These are phyloP conservation scores for Drosophila nr. fundita DNA, from an alignment of 2,888 invertebrate species.

Conservation along the genomic window DNA sequence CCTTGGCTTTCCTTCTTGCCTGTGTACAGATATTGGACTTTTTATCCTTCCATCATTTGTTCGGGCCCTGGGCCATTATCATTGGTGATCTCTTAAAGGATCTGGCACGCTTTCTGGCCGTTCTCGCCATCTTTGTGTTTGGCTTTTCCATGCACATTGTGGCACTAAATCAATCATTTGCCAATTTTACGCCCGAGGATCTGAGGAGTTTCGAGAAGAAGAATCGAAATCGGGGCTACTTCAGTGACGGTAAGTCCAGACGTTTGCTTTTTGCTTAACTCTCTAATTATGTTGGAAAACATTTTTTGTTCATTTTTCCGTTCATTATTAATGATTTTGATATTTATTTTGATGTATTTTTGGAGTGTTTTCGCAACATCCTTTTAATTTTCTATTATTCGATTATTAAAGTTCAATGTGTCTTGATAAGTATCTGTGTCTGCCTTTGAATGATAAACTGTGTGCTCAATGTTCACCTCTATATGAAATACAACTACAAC, in stretches of 20 bases:
- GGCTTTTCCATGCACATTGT: conserved; percentile 99
- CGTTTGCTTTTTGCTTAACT: conserved; percentile 63
- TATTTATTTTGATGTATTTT: conserved; percentile 23
- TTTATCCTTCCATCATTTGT: conserved; percentile 98
- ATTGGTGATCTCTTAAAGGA: conserved; percentile 98
- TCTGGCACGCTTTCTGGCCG: conserved; percentile 97
- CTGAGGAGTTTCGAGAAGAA: conserved; percentile 87
- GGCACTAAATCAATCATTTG: conserved; percentile 97
- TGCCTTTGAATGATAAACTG: conserved; percentile 77
- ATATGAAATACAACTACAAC: conserved; percentile 65
- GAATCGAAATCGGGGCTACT: conserved; percentile 86
- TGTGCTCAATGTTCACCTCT: conserved; percentile 71
- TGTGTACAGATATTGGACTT: conserved; percentile 99
- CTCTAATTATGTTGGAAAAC: conserved; percentile 18
- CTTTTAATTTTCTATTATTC: conserved; percentile 42
- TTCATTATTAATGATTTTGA: conserved; percentile 6
- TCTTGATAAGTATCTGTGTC: conserved; percentile 84
- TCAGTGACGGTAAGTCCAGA: conserved; percentile 90
- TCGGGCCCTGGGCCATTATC: conserved; percentile 99
- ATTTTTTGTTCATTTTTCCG: not conserved
- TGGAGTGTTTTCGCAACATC: conserved; percentile 75
- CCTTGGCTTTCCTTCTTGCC: conserved; percentile 96
- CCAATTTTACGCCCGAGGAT: conserved; percentile 88
- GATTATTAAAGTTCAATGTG: conserved; percentile 65
- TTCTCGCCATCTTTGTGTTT: conserved; percentile 98